Conservation (phyloP, 2,113 vertebrate genomes). For the Odocoileus hemionus region DNA sequence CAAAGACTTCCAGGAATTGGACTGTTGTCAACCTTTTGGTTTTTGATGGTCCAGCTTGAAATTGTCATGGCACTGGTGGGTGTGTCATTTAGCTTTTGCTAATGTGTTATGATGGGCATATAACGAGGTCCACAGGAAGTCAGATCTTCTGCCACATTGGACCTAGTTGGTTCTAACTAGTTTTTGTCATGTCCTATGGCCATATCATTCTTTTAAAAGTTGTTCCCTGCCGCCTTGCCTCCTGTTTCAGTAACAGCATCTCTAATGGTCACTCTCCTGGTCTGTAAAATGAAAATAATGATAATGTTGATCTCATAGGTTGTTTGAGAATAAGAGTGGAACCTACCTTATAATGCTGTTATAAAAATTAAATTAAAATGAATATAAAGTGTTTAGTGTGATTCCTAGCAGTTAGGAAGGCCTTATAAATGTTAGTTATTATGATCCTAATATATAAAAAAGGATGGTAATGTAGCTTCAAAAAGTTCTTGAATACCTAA, state of each 20-base stretch:
- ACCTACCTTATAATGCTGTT: not conserved
- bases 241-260: not conserved
- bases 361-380: conserved; percentile 25
- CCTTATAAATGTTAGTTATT: not conserved
- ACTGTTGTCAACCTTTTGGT: not conserved
- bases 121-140: not conserved
- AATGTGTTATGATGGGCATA: not conserved
- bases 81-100: not conserved
- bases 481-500: not conserved
- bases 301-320: not conserved
- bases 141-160: not conserved
- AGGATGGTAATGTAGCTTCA: not conserved
- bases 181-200: not conserved
- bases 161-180: not conserved
- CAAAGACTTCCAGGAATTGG: not conserved
- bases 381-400: not conserved
- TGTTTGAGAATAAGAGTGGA: not conserved
- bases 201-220: not conserved
- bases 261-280: not conserved
- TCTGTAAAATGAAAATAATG: not conserved
- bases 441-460: not conserved
- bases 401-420: not conserved
- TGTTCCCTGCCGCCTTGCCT: not conserved
- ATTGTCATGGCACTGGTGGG: not conserved
- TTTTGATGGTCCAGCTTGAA: not conserved